Evolutionary conservation across 2,888 invertebrate genomes (phyloP), one percentile per base, ranked within the genome.

Genomic region (Artemia sinica): DNA sequence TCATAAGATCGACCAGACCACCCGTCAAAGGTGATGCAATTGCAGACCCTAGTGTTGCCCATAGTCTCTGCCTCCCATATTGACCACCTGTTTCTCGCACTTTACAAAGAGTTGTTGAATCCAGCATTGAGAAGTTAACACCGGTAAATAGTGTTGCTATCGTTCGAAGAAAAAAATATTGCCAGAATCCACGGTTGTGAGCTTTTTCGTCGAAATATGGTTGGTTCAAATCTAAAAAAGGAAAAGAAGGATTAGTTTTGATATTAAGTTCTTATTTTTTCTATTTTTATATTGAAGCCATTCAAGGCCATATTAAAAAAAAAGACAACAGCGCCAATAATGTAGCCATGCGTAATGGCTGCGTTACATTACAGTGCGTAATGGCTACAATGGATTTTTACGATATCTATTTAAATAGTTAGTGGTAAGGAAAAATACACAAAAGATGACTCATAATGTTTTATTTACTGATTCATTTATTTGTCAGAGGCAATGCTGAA

Each of bases 41-140:
- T 14, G 71, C 71, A 28, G 88, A 88, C 72, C 88, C 89, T 71
- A 89, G 82, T 74, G 87, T 88, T 10, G 88, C 87, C 78, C 88
- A 88, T 52, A 89, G 78, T 74, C 88, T 82, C 76, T 89, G 89
- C 74, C 87, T 82, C 0, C 89, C 89, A 76, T 88, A 89, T 76
- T 89, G 88, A 1, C 88, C 88, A 13, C 72, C 73, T 0, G 87
- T 87, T 75, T 87, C 85, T 77, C 89, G 89, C 72, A 91, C 88
- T 84, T 89, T 86, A 12, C 87, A 88, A 71, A 91, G 79, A 0
- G 90, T 88, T 72, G 91, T 89, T 0, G 91, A 90, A 78, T 92
- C 91, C 84, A 91, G 86, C 69, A 92, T 86, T 12, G 89, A 89
- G 1, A 90, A 87, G n/a, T 88, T 87, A 49, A 89, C 89, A 8